These are phyloP conservation scores for Panzeria rudis DNA, from an alignment of 2,888 invertebrate genomes.

Conservation along the genomic window DNA sequence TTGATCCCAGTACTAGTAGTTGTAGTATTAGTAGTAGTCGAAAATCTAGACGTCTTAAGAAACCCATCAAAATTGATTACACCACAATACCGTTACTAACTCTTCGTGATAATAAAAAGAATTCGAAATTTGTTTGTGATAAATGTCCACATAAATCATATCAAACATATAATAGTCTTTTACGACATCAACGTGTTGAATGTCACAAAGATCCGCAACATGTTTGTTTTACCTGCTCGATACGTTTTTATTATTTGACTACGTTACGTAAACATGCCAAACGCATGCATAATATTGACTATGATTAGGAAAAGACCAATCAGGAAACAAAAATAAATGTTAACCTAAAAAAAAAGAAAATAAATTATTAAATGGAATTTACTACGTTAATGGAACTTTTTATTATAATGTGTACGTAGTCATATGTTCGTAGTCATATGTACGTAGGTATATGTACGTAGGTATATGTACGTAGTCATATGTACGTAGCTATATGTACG, in stretches of 20 bases:
- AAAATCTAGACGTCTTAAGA: constrained; percentile 52
- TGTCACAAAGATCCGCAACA: constrained; percentile 84
- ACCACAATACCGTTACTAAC: constrained; percentile 42
- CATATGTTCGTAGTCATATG: not conserved
- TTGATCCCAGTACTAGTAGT: not conserved
- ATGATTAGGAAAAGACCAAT: constrained; percentile 25
- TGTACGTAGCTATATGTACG: not conserved
- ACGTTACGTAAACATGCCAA: constrained; percentile 74
- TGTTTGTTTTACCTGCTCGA: constrained; percentile 82
- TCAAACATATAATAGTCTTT: constrained; percentile 81
- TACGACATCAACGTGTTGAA: constrained; percentile 84
- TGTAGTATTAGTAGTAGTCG: constrained; percentile 12
- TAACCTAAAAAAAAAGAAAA: constrained; percentile 1
- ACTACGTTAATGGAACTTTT: too few species aligned
- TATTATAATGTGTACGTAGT: too few species aligned
- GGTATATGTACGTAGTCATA: too few species aligned
- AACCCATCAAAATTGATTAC: constrained; percentile 32
- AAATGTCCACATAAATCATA: constrained; percentile 77
- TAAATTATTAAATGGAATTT: not conserved
- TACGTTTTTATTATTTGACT: constrained; percentile 78
- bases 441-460: not conserved
- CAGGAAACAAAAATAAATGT: not conserved
- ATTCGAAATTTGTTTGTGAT: constrained; percentile 73
- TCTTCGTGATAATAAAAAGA: constrained; percentile 41
- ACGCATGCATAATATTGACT: constrained; percentile 70